Percentiles rank a stretch among this genome's conserved stretches.
Evolutionary conservation across 2,113 vertebrate species (phyloP).

Genomic region (Holacanthus passer): DNA sequence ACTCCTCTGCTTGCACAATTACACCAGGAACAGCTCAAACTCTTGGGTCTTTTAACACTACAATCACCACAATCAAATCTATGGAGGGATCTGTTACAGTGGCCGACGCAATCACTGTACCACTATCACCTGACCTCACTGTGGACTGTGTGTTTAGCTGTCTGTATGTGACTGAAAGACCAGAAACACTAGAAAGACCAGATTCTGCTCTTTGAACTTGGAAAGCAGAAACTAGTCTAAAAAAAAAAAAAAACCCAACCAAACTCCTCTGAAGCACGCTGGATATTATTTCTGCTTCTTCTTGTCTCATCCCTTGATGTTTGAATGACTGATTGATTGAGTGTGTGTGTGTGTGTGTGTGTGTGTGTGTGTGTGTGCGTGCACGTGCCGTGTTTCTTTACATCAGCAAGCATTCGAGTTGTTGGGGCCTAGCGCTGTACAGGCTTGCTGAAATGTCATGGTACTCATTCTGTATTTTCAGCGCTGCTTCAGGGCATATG

Average conservation of each 20-base stretch:
- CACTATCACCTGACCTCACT: constrained; percentile 69
- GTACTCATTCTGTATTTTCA: constrained; percentile 66
- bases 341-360: constrained; percentile 39
- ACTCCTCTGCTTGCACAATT: constrained; percentile 68
- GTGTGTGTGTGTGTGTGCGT: constrained; percentile 23
- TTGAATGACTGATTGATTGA: constrained; percentile 42
- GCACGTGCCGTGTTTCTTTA: constrained; percentile 33
- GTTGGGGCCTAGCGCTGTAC: constrained; percentile 58
- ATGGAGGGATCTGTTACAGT: constrained; percentile 61
- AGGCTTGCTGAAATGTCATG: constrained; percentile 63
- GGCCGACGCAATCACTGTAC: constrained; percentile 46
- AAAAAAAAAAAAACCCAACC: constrained; percentile 13
- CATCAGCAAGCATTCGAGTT: constrained; percentile 42
- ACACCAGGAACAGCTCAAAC: constrained; percentile 62
- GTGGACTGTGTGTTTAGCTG: constrained; percentile 52
- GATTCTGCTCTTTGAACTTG: constrained; percentile 55
- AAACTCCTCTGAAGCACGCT: constrained; percentile 72
- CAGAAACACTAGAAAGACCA: constrained; percentile 49
- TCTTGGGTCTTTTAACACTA: constrained; percentile 42
- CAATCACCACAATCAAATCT: constrained; percentile 58
- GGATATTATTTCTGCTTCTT: constrained; percentile 74
- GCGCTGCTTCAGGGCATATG: constrained; percentile 72
- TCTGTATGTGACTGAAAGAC: constrained; percentile 42
- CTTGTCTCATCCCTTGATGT: constrained; percentile 58
- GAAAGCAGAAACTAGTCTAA: constrained; percentile 50